phyloP scores from a whole-genome alignment of 2,888 invertebrate genomes.

The Andrena trimmerana region DNA sequence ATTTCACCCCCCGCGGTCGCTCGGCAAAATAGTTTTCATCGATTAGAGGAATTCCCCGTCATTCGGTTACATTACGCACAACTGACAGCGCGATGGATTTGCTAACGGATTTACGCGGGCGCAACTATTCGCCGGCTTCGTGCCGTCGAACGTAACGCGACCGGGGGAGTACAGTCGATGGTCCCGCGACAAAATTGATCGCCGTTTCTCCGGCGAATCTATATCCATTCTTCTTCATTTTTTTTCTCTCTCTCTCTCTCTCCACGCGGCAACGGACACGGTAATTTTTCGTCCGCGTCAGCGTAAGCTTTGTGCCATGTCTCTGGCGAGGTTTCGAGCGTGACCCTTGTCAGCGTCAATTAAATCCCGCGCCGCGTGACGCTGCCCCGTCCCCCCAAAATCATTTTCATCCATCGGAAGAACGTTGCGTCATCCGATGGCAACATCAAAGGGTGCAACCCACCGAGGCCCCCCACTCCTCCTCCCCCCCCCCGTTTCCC shows the following conservation, averaged over 20 bases:
- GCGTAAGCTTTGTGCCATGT: constrained; percentile 46
- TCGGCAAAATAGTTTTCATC: constrained; percentile 70
- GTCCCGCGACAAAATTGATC: constrained; percentile 60
- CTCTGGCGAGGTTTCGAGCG: constrained; percentile 40
- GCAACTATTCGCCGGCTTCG: constrained; percentile 36
- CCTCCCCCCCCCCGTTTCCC: not conserved
- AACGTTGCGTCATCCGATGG: constrained; percentile 56
- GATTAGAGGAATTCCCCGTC: constrained; percentile 66
- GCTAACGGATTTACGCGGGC: constrained; percentile 55
- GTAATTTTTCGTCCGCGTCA: constrained; percentile 44
- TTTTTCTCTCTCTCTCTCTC: constrained; percentile 2
- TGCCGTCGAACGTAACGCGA: constrained; percentile 16
- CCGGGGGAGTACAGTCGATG: constrained; percentile 36
- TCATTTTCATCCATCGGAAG: constrained; percentile 66
- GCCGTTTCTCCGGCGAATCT: constrained; percentile 48
- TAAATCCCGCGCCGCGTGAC: constrained; percentile 58
- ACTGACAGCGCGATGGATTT: constrained; percentile 60
- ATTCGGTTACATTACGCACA: constrained; percentile 52
- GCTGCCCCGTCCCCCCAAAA: constrained; percentile 50
- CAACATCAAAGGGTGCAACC: constrained; percentile 66
- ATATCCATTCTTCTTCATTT: constrained; percentile 32
- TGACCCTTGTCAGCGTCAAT: constrained; percentile 59
- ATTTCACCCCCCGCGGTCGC: constrained; percentile 61
- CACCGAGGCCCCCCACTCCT: not conserved
- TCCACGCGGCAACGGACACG: constrained; percentile 12